Evolutionary conservation across 2,888 invertebrate species (phyloP), one percentile per base, ranked within the genome.

Genomic region (Caenorhabditis sulstoni): DNA sequence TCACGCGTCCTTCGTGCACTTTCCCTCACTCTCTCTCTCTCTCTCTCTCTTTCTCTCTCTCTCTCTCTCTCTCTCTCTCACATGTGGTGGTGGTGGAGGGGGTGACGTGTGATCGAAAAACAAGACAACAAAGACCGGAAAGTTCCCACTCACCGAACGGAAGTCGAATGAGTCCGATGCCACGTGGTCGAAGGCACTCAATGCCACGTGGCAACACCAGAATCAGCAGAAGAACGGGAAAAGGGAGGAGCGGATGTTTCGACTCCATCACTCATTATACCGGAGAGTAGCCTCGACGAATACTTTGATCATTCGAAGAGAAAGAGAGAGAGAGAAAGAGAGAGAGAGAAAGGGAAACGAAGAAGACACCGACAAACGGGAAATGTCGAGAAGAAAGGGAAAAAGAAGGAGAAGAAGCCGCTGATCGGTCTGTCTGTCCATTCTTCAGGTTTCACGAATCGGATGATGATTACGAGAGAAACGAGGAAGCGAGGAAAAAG

Each of bases 141-240:
- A 29, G 29, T 29, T 29, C 7, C 16, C 14, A 71, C 77, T 53
- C 20, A 71, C 84, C 84, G 23, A 84, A 84, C 14, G 84, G 84
- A 23, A 84, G 61, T 59, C 82, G 79, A 73, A 84, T 84, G 20
- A 84, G 55, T 12, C 84, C 84, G 47, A 84, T 82, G 20, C 84
- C 84, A 70, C 84, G 82, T 23, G 84, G 82, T 8, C 82, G 79
- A 35, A 79, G 41, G n/a, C 62, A 16, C 16, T 55, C 35, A n/a
- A 64, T 29, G 29, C 29, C 47, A 37, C 14, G 20, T 22, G 9
- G 39, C 44, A 52, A n/a, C 8, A 11, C 41, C 9, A 37, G 20
- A 22, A 39, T 1, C 39, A 45, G 35, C 16, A 22, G 16, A 4
- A 52, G 50, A 35, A 70, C n/a, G 44, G 55, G 55, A 53, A 37